Evolutionary conservation across 2,797 vertebrate species (phyloP), one percentile per base, ranked within the genome.

Genomic region (Phalloptychus januarius): DNA sequence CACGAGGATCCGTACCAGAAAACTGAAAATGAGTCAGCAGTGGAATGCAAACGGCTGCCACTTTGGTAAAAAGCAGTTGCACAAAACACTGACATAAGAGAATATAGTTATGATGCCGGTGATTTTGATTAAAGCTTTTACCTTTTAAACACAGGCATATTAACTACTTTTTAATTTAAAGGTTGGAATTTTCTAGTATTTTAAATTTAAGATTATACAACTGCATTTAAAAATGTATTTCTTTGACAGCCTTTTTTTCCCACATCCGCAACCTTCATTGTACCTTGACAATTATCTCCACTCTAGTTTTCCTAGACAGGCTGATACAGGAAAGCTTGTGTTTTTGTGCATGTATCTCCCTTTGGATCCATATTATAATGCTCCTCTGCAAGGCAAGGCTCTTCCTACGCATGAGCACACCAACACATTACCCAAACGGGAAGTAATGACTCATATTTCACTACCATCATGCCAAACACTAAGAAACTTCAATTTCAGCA

Each of bases 371-470:
- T 58, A 67, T 89, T 76, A 83, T 79, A 81, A 70, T 85, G 74
- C 75, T 82, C 36, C 38, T 65, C n/a, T 58, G 31, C n/a, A 71
- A 54, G 76, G 71, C 50, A 79, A 46, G 40, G 56, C 56, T 74
- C 75, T 40, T 80, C 86, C 86, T 72, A 73, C 44, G 3, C 50
- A 72, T n/a, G 7, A 61, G 72, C 71, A 79, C 76, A 74, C 72
- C 23, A 56, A 77, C 25, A 86, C 45, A 75, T 74, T 67, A 85
- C 80, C 76, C 76, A 77, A 73, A 77, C 3, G 44, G 85, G 88
- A 88, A 92, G 81, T 76, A 74, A 83, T 92, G 89, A 90, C 76
- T 92, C 91, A 88, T 75, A 76, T 84, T 85, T 87, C 71, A 70
- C 20, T 3, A 81, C 20, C 77, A 82, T 79, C 88, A 82, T 7